Conservation (phyloP, 2,888 invertebrate genomes). For the Andrena fulva region DNA sequence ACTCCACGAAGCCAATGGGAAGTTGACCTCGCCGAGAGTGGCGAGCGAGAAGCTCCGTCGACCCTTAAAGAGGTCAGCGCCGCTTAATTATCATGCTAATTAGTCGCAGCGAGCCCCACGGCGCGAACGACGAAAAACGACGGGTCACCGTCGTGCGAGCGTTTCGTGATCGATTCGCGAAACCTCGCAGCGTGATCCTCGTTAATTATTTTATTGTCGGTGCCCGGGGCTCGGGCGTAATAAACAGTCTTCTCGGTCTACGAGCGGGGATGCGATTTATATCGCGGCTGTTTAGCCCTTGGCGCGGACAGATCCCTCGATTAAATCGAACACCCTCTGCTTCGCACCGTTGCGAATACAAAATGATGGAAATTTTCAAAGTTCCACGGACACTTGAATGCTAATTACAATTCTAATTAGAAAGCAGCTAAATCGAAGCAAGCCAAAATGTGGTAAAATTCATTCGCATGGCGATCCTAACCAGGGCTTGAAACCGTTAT, state of each 20-base stretch:
- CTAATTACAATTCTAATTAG: too few relatives aligned
- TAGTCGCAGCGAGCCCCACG: slow-evolving; percentile 64
- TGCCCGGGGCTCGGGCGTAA: slow-evolving; percentile 40
- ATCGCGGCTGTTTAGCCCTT: slow-evolving; percentile 17
- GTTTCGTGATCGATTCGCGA: slow-evolving; percentile 68
- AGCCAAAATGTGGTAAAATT: too few relatives aligned
- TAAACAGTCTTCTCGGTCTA: slow-evolving; percentile 29
- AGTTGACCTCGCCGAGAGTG: slow-evolving; percentile 45
- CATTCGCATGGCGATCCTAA: too few relatives aligned
- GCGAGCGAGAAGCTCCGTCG: slow-evolving; percentile 46
- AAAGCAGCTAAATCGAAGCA: too few relatives aligned
- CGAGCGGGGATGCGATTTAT: slow-evolving; percentile 19
- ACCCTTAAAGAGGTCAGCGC: slow-evolving; percentile 61
- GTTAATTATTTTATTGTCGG: slow-evolving; percentile 68
- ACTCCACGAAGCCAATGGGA: slow-evolving; percentile 22
- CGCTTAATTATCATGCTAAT: slow-evolving; percentile 76
- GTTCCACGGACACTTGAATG: too few relatives aligned
- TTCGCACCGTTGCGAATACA: not conserved
- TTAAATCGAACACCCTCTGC: slow-evolving; percentile 16
- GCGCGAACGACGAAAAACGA: slow-evolving; percentile 57
- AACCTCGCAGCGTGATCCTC: slow-evolving; percentile 64
- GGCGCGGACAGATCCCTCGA: slow-evolving; percentile 3
- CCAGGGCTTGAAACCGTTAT: too few relatives aligned
- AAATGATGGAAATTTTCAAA: too few relatives aligned
- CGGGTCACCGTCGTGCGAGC: slow-evolving; percentile 45